These are phyloP conservation scores for Deladenus siricidicola DNA, from an alignment of 2,888 invertebrate species.

Conservation along the genomic window DNA sequence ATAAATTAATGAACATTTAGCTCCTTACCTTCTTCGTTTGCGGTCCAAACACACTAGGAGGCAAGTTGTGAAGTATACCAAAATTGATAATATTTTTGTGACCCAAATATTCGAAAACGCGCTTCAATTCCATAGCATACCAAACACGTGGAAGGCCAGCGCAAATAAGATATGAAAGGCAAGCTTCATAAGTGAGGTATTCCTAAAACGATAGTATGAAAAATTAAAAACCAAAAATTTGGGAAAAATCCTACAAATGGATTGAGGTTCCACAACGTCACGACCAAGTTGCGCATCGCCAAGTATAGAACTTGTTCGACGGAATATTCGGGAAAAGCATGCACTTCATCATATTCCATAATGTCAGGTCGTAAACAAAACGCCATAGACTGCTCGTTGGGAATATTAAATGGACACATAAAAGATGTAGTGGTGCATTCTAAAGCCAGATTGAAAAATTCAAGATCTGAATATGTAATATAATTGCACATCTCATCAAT, in stretches of 20 bases:
- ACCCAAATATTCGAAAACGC: conserved; percentile 32
- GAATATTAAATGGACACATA: conserved; percentile 41
- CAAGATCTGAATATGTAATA: background rate
- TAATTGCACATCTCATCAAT: too few relatives aligned
- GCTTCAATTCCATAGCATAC: conserved; percentile 27
- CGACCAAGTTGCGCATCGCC: conserved; percentile 27
- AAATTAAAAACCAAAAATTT: conserved; percentile 1
- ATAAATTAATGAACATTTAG: too few relatives aligned
- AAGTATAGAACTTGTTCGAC: conserved; percentile 26
- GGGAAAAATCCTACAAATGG: conserved; percentile 27
- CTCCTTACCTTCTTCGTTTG: too few relatives aligned
- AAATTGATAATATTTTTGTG: conserved; percentile 38
- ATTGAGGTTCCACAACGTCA: conserved; percentile 28
- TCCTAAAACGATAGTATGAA: conserved; percentile 26
- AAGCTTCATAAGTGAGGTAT: conserved; percentile 30
- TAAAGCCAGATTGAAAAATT: background rate
- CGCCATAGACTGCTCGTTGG: conserved; percentile 33
- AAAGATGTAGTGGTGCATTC: conserved; percentile 16
- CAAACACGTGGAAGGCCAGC: conserved; percentile 38
- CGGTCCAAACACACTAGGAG: too few relatives aligned
- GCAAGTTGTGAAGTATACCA: too few relatives aligned
- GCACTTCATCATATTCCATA: conserved; percentile 29
- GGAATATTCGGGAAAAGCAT: conserved; percentile 31
- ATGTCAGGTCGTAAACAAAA: conserved; percentile 35
- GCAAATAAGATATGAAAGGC: conserved; percentile 31